Evolutionary conservation across 2,888 invertebrate species (phyloP).

Genomic region (Tipula unca): DNA sequence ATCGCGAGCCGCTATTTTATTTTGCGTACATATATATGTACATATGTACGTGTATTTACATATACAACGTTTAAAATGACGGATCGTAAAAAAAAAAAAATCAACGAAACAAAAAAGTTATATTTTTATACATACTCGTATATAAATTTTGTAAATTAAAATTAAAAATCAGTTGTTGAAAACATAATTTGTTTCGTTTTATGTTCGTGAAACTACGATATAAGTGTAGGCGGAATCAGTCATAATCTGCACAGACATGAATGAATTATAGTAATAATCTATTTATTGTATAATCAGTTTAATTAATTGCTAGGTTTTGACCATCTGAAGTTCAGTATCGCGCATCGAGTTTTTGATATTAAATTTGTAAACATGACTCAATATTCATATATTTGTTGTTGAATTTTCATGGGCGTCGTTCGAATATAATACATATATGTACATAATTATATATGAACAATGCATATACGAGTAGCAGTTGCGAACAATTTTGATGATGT

Average conservation of each 20-base stretch:
- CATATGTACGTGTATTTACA: too few relatives aligned
- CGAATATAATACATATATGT: too few relatives aligned
- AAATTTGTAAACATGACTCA: neutral
- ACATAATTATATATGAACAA: too few relatives aligned
- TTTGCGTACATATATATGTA: neutral
- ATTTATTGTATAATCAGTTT: neutral
- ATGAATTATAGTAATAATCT: neutral
- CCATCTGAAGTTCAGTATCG: neutral
- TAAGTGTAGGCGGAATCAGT: neutral
- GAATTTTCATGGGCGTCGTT: neutral
- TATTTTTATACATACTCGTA: neutral
- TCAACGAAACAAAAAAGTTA: neutral
- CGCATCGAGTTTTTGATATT: neutral
- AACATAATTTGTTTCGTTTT: neutral
- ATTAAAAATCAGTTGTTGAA: neutral
- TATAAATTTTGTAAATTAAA: neutral
- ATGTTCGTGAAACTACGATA: neutral
- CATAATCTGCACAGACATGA: neutral
- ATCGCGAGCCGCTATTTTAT: neutral
- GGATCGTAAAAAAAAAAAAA: neutral
- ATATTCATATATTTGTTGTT: neutral
- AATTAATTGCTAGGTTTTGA: neutral
- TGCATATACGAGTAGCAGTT: too few relatives aligned
- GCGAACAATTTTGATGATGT: too few relatives aligned
- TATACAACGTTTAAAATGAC: neutral